Conservation (phyloP, 2,113 vertebrate genomes). For the Corythoichthys intestinalis region DNA sequence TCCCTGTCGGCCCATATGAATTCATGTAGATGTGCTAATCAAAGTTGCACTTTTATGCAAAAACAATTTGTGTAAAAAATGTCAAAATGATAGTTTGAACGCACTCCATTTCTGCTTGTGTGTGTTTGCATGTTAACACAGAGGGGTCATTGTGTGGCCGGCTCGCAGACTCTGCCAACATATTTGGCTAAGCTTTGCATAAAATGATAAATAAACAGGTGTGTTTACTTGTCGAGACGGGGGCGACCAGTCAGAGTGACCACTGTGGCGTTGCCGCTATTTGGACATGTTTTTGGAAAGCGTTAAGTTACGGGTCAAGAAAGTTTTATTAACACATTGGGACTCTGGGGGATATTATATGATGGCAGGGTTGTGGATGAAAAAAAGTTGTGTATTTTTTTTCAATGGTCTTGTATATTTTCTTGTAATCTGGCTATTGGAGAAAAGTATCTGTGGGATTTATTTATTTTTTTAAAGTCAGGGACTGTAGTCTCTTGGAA, state of each 20-base stretch:
- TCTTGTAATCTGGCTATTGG: too few species aligned
- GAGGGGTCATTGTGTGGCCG: not conserved
- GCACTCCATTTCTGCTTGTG: not conserved
- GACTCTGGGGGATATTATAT: not conserved
- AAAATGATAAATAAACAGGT: slow-evolving; percentile 2
- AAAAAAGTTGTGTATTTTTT: too few species aligned
- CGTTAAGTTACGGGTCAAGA: not conserved
- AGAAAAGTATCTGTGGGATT: too few species aligned
- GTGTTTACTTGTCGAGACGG: not conserved
- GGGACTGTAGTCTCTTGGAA: too few species aligned
- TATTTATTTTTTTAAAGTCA: too few species aligned
- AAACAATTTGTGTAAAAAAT: too few species aligned
- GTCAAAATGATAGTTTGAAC: too few species aligned
- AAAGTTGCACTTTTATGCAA: too few species aligned
- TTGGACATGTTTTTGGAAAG: not conserved
- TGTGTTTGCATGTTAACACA: not conserved
- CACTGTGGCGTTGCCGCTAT: not conserved
- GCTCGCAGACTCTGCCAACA: not conserved
- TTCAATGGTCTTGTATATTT: too few species aligned
- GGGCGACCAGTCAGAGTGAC: not conserved
- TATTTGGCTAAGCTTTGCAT: not conserved
- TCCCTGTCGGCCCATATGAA: too few species aligned
- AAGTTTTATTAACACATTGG: not conserved
- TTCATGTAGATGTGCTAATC: too few species aligned
- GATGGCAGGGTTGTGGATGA: too few species aligned